Evolutionary conservation across 2,113 vertebrate genomes (phyloP).

Genomic region (Alouatta palliata): DNA sequence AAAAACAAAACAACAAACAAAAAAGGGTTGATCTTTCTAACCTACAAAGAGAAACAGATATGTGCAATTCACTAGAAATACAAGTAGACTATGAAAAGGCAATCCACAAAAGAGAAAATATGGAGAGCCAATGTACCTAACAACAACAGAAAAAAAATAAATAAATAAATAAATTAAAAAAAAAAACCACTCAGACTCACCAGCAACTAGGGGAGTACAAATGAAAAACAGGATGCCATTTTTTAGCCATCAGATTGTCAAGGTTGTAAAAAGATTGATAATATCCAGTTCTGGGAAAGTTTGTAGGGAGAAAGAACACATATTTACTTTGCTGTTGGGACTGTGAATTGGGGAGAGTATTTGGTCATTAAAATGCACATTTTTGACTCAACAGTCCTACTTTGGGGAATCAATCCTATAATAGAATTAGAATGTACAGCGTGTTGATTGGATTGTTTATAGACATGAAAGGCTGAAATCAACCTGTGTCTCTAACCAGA

Average conservation of each 20-base stretch:
- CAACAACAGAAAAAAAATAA: no score
- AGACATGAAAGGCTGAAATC: conserved; percentile 29
- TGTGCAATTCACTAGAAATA: background rate
- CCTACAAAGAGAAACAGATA: background rate
- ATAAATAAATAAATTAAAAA: no score
- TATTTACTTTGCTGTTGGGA: background rate
- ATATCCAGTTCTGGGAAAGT: background rate
- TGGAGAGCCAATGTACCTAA: background rate
- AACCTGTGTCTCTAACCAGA: background rate
- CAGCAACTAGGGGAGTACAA: background rate
- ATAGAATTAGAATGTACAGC: background rate
- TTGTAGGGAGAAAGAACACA: background rate
- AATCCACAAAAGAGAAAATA: background rate
- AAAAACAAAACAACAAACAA: no score
- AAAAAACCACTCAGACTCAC: background rate
- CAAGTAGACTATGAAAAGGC: background rate
- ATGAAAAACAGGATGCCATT: background rate
- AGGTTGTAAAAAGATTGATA: background rate
- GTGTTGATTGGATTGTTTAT: conserved; percentile 1
- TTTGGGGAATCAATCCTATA: background rate
- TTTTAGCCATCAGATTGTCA: background rate
- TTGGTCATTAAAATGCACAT: background rate
- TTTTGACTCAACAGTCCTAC: background rate
- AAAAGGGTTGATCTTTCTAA: background rate
- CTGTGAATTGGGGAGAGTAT: background rate